Evolutionary conservation across 2,888 invertebrate genomes (phyloP), one percentile per base, ranked within the genome.

Genomic region (Drosophila glabriapex): DNA sequence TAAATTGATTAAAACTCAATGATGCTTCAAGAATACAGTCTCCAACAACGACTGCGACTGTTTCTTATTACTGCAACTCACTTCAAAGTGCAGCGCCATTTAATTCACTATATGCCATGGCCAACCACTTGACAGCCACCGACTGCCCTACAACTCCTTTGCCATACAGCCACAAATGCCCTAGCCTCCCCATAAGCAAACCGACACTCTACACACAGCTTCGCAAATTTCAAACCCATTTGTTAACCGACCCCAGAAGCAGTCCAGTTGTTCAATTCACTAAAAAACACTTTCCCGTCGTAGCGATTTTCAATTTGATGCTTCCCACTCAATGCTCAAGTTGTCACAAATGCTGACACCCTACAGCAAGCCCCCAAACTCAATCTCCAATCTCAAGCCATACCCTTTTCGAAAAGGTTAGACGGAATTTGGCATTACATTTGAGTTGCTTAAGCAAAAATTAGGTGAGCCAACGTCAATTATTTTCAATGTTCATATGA

Each of bases 1-100:
- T 83, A 82, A 85, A 82, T 85, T 85, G 82, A 82, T 88, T 88
- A 82, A 76, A 85, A 76, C 78, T 75, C 76, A 80, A 77, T 85
- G 83, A 74, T 61, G 74, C 71, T 73, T 73, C 70, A 67, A 83
- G 78, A 63, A 52, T 28, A 53, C 28, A 31, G 61, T 67, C 63
- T 16, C 22, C 19, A n/a, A 60, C 52, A 33, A 28, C 31, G 50
- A 52, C 56, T 52, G 31, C 4, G 46, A 68, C 69, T 69, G 67
- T 68, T 67, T 73, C 67, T 80, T 62, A 70, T 70, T 78, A 62
- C 59, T 54, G 76, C 69, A 68, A 52, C 61, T 69, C 55, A 81
- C 73, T 79, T 62, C 64, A 68, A 77, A 54, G 69, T 68, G 75
- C 78, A 80, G 68, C 64, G 56, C 63, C 70, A 78, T 80, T 80